A percentile compares a stretch with the other conserved stretches of the same genome.
Evolutionary conservation across 2,113 vertebrate genomes (phyloP).

Genomic region (Aleadryas rufinucha): DNA sequence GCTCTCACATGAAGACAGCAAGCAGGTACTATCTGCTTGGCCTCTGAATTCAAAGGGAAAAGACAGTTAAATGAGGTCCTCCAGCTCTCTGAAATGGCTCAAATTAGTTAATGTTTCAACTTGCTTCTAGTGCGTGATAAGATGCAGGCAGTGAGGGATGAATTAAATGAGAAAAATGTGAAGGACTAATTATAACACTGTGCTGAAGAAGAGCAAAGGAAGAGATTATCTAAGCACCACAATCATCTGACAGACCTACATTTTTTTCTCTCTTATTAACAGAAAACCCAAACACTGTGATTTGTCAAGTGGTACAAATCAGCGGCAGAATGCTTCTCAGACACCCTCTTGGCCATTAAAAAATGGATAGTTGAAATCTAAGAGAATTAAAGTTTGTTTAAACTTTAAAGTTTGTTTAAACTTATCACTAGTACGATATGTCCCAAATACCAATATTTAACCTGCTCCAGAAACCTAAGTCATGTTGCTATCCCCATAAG

Average conservation of each 20-base stretch:
- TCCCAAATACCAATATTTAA: neutral
- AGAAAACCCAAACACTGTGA: neutral
- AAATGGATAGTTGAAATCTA: neutral
- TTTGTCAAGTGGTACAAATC: neutral
- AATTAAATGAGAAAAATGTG: neutral
- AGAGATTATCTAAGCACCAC: neutral
- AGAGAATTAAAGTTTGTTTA: too few relatives aligned
- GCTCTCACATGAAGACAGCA: neutral
- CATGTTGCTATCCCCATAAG: neutral
- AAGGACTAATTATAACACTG: neutral
- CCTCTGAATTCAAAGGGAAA: neutral
- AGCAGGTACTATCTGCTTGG: neutral
- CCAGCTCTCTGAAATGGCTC: neutral
- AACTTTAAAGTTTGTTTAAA: too few relatives aligned
- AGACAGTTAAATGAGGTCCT: neutral
- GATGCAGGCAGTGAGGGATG: neutral
- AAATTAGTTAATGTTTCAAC: slow-evolving; percentile 40
- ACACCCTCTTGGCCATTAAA: neutral
- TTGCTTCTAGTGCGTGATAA: neutral
- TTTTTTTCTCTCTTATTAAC: neutral
- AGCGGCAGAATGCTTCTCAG: neutral
- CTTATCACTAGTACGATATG: neutral
- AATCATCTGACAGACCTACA: neutral
- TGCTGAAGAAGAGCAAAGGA: neutral
- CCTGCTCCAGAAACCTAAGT: neutral